Percentiles rank a stretch among this genome's conserved stretches.
Conservation (phyloP, 2,888 invertebrate species). For the Philereme transversata region DNA sequence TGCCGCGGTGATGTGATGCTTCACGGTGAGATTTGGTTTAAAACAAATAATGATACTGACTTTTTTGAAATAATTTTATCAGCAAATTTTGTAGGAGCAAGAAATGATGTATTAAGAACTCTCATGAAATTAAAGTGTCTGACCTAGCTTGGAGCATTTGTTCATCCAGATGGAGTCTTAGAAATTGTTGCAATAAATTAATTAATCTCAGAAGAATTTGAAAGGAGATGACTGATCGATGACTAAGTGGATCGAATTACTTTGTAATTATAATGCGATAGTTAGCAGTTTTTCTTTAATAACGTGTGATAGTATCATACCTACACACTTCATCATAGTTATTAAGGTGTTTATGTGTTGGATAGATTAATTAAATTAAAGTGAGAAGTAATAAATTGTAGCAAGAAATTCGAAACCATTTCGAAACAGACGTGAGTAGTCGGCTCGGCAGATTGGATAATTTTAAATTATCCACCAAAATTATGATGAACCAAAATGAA, state of each 20-base stretch:
- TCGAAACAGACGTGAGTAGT: constrained; percentile 45
- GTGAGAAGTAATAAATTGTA: constrained; percentile 69
- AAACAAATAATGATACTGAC: constrained; percentile 24
- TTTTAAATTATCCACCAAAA: constrained; percentile 80
- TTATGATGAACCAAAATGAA: constrained; percentile 80
- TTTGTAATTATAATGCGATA: constrained; percentile 26
- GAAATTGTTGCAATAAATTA: constrained; percentile 16
- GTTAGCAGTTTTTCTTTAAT: constrained; percentile 7
- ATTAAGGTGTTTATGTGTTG: constrained; percentile 26
- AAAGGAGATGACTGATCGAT: constrained; percentile 59
- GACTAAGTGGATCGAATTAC: constrained; percentile 45
- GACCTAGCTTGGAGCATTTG: not conserved
- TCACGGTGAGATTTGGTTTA: constrained; percentile 15
- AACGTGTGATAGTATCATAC: constrained; percentile 3
- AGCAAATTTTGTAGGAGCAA: not conserved
- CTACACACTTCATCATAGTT: constrained; percentile 1
- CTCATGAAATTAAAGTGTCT: not conserved
- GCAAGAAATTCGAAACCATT: constrained; percentile 51
- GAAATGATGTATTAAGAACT: not conserved
- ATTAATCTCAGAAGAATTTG: constrained; percentile 45
- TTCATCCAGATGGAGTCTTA: not conserved
- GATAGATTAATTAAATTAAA: constrained; percentile 57
- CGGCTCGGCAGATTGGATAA: constrained; percentile 67
- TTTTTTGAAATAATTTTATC: not conserved
- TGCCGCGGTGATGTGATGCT: constrained; percentile 26